These are phyloP conservation scores for Cebus imitator DNA, from an alignment of 2,113 vertebrate species.

Conservation along the genomic window DNA sequence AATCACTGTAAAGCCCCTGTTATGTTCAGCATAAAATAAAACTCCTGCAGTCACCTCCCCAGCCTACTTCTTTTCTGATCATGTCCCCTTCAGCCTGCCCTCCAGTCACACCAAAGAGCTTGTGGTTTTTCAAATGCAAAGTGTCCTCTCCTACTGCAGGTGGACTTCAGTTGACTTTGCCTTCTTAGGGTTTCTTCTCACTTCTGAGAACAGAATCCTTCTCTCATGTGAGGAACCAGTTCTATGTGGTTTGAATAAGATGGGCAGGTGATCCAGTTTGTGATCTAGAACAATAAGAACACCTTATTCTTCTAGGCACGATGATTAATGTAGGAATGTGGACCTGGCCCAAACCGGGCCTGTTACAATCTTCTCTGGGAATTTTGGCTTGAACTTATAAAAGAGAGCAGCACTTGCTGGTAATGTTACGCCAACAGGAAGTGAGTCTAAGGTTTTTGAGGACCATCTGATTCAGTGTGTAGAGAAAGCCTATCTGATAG, in stretches of 20 bases:
- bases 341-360: not conserved
- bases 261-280: not conserved
- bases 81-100: fast-evolving
- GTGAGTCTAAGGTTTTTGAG: not conserved
- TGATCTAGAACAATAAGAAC: not conserved
- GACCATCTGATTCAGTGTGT: not conserved
- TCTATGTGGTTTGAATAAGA: not conserved
- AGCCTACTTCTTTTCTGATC: not conserved
- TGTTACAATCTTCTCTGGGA: not conserved
- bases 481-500: not conserved
- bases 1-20: not conserved
- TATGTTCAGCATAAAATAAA: not conserved
- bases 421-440: not conserved
- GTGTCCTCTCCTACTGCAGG: not conserved
- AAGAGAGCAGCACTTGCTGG: not conserved
- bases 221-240: not conserved
- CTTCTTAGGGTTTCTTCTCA: not conserved
- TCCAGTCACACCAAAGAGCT: not conserved
- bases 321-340: not conserved
- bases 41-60: not conserved
- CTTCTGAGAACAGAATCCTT: not conserved
- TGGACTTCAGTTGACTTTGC: not conserved
- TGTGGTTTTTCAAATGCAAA: not conserved
- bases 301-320: not conserved
- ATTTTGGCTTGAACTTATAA: not conserved